Conservation (phyloP, 2,888 invertebrate genomes). For the Nephrotoma guestfalica region DNA sequence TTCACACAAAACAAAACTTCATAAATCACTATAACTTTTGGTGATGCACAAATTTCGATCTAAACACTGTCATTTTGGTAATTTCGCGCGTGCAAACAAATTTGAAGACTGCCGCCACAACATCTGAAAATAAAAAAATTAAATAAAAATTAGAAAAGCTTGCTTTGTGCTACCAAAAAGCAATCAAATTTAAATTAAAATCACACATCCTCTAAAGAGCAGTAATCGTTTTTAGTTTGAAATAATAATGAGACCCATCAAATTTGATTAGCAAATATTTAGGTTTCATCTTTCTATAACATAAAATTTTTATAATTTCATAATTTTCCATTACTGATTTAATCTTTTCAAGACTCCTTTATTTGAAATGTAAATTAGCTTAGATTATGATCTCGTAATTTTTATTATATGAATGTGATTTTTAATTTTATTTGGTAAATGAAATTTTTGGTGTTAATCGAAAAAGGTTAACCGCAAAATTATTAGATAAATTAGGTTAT, state of each 20-base stretch:
- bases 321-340: background rate
- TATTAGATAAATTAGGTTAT: background rate
- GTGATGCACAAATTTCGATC: background rate
- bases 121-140: background rate
- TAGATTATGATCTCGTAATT: background rate
- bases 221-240: background rate
- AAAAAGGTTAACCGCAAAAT: background rate
- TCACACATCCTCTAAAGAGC: background rate
- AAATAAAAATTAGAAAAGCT: background rate
- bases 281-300: background rate
- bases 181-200: background rate
- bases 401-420: background rate
- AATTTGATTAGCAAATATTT: background rate
- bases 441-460: background rate
- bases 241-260: background rate
- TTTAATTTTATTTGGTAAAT: background rate
- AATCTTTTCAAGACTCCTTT: background rate
- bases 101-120: background rate
- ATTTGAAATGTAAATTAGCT: background rate
- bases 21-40: background rate
- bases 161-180: background rate
- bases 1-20: background rate
- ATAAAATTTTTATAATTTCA: background rate
- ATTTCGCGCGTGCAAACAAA: background rate
- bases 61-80: background rate